These are phyloP conservation scores for Stichodactyla mertensii DNA, from an alignment of 64 coral and sea anemone genomes.

Conservation along the genomic window DNA sequence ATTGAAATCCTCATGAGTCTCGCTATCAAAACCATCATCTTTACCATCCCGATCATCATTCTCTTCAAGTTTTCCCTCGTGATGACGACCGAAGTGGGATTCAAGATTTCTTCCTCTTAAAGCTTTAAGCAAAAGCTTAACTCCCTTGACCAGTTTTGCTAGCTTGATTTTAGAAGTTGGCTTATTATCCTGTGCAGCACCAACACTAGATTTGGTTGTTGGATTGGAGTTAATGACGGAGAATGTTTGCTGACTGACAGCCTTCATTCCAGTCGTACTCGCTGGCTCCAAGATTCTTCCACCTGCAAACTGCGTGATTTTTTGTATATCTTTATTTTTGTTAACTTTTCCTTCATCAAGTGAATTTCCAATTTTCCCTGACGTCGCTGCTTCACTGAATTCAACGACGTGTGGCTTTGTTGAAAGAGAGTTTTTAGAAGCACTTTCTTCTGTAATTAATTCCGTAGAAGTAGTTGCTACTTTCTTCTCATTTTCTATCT, in stretches of 20 bases:
- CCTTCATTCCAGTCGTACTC: background rate
- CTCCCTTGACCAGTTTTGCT: background rate
- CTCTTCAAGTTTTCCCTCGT: background rate
- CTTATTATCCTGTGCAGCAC: background rate
- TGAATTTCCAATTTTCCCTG: background rate
- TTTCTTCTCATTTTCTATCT: background rate
- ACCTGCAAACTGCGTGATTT: background rate
- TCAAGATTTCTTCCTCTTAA: background rate
- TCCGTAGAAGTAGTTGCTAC: background rate
- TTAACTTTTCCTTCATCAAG: background rate
- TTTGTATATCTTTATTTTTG: background rate
- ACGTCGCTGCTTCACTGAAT: background rate
- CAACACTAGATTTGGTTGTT: background rate
- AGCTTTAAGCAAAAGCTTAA: background rate
- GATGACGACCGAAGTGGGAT: background rate
- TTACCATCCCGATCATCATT: background rate
- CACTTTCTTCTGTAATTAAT: background rate
- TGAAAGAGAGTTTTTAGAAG: background rate
- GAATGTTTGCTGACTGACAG: background rate
- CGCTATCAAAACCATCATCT: background rate
- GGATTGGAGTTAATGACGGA: background rate
- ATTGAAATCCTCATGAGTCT: background rate
- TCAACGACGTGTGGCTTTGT: background rate
- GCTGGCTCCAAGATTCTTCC: slow-evolving; percentile 9
- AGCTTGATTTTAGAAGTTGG: slow-evolving; percentile 7